Conservation (phyloP, 2,113 vertebrate species). For the Alligator mississippiensis region DNA sequence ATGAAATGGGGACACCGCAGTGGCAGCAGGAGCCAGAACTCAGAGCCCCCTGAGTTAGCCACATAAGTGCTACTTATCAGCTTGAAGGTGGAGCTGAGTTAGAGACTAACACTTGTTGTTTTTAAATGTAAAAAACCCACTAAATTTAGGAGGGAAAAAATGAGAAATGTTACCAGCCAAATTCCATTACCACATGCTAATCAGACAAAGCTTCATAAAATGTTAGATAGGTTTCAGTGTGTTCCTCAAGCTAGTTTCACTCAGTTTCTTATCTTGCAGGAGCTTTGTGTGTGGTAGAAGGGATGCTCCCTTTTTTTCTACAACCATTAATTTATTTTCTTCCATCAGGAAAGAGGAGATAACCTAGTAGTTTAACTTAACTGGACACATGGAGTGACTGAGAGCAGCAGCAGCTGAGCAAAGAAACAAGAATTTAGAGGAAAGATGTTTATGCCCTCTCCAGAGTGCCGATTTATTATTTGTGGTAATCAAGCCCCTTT, state of each 20-base stretch:
- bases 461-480: not conserved
- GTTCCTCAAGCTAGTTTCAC: not conserved
- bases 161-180: not conserved
- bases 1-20: no score
- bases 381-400: not conserved
- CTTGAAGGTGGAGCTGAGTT: not conserved
- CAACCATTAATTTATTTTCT: not conserved
- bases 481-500: not conserved
- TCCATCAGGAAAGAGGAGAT: not conserved
- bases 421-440: not conserved
- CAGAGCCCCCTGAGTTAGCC: no score
- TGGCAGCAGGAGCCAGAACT: no score
- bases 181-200: not conserved
- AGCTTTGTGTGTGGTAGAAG: not conserved
- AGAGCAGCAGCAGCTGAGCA: not conserved
- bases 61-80: not conserved
- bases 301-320: not conserved
- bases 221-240: not conserved
- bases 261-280: not conserved
- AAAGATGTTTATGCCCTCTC: not conserved
- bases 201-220: not conserved
- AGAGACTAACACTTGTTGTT: not conserved
- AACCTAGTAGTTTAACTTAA: not conserved
- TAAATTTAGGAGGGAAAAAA: not conserved
- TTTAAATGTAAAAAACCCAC: not conserved